Evolutionary conservation across 2,888 invertebrate genomes (phyloP).

Genomic region (Apomyelois bistriatella): DNA sequence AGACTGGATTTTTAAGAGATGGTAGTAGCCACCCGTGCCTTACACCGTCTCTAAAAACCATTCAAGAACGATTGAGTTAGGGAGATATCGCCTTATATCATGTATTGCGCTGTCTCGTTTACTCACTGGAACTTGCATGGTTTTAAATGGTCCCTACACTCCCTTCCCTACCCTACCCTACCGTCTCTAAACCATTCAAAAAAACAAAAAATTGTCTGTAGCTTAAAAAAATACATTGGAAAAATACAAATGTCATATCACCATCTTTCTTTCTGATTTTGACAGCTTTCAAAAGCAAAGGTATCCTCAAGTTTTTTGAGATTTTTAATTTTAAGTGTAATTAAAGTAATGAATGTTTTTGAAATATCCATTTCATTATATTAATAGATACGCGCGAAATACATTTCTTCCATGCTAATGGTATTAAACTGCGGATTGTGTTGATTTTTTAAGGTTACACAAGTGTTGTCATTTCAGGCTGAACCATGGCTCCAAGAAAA

Average conservation of each 20-base stretch:
- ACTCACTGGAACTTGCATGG: too few species aligned
- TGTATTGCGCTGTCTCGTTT: too few species aligned
- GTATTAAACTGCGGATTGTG: slow-evolving; percentile 46
- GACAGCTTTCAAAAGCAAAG: slow-evolving; percentile 75
- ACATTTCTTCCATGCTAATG: slow-evolving; percentile 19
- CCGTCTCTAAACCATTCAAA: too few species aligned
- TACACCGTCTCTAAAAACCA: too few species aligned
- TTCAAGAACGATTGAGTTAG: too few species aligned
- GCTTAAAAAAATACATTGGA: too few species aligned
- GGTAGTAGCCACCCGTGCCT: too few species aligned
- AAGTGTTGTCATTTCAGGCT: slow-evolving; percentile 72
- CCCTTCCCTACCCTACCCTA: too few species aligned
- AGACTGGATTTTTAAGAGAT: too few species aligned
- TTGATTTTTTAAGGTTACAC: slow-evolving; percentile 65
- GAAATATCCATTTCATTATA: slow-evolving; percentile 39
- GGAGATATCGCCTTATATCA: too few species aligned
- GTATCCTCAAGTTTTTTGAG: slow-evolving; percentile 39
- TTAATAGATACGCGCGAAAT: slow-evolving; percentile 21
- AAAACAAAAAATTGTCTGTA: too few species aligned
- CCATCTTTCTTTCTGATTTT: slow-evolving; percentile 62
- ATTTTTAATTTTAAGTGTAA: slow-evolving; percentile 37
- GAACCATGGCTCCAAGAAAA: slow-evolving; percentile 96
- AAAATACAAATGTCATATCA: neutral
- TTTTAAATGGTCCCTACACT: too few species aligned
- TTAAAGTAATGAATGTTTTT: slow-evolving; percentile 28